A percentile compares a stretch with the other conserved stretches of the same genome.
Conservation (phyloP, 2,888 invertebrate species). For the Hypselothyrea guttata region DNA sequence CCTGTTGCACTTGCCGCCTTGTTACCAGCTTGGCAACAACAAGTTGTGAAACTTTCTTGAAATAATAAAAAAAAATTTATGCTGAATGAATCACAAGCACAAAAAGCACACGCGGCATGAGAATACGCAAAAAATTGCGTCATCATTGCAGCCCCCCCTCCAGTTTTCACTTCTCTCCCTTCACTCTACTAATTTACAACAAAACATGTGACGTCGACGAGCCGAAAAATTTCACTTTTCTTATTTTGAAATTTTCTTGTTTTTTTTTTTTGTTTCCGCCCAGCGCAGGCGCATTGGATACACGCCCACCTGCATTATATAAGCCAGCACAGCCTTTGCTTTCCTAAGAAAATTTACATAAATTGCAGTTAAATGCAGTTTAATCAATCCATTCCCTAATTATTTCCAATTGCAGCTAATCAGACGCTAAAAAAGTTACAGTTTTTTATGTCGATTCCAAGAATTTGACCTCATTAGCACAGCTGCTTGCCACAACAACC, state of each 20-base stretch:
- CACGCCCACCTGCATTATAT: slow-evolving; percentile 72
- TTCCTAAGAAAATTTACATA: slow-evolving; percentile 36
- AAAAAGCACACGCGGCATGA: slow-evolving; percentile 69
- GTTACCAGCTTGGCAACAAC: slow-evolving; percentile 12
- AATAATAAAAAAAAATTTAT: slow-evolving; percentile 8
- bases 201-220: slow-evolving; percentile 47
- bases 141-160: slow-evolving; percentile 49
- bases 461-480: slow-evolving; percentile 43
- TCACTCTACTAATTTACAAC: slow-evolving; percentile 23
- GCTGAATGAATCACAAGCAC: slow-evolving; percentile 53
- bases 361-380: slow-evolving; percentile 11
- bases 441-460: slow-evolving; percentile 39
- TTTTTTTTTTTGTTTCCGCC: slow-evolving; percentile 13
- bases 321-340: slow-evolving; percentile 33
- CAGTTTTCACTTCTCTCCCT: too few relatives aligned
- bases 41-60: slow-evolving; percentile 18
- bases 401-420: slow-evolving; percentile 7
- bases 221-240: slow-evolving; percentile 66
- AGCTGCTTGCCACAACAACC: not conserved
- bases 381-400: not conserved
- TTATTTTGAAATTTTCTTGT: slow-evolving; percentile 8
- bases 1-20: slow-evolving; percentile 33
- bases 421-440: slow-evolving; percentile 16
- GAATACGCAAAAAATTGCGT: slow-evolving; percentile 55
- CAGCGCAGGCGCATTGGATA: slow-evolving; percentile 62